Percentiles rank a stretch among this genome's conserved stretches.
These are phyloP conservation scores for Anarhynchus alexandrinus DNA, from an alignment of 2,113 vertebrate species.

Conservation along the genomic window DNA sequence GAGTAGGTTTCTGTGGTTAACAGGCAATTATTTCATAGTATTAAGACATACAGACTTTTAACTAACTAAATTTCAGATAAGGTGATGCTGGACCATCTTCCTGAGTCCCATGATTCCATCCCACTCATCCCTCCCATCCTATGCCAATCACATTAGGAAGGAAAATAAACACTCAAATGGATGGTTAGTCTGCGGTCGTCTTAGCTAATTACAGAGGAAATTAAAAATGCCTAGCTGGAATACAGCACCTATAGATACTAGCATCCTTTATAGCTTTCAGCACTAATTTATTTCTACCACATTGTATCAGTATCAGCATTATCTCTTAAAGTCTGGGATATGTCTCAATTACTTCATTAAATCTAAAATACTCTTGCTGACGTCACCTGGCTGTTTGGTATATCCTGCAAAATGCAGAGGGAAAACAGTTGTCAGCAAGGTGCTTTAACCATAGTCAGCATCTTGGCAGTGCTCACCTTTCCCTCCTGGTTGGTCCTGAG, in stretches of 20 bases:
- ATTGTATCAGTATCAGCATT: not conserved
- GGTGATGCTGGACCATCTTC: not conserved
- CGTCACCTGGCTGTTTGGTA: not conserved
- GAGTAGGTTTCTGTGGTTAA: not conserved
- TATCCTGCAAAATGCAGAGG: not conserved
- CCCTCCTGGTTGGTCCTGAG: not conserved
- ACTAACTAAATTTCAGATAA: not conserved
- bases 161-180: not conserved
- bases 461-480: not conserved
- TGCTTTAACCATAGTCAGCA: not conserved
- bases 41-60: not conserved
- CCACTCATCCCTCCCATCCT: not conserved
- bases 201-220: not conserved
- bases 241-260: not conserved
- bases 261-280: not conserved
- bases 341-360: fast-evolving
- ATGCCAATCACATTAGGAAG: not conserved
- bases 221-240: not conserved
- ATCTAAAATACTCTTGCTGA: not conserved
- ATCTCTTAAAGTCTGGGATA: not conserved
- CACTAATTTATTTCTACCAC: not conserved
- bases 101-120: not conserved
- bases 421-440: not conserved
- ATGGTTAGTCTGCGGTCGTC: not conserved
- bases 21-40: not conserved